Percentiles rank a stretch among this genome's conserved stretches.
phyloP scores from a whole-genome alignment of 2,113 vertebrate genomes.

The human region GRCh38 chr2:161553001-161553500 shows the following conservation, averaged over 20 bases:
- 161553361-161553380: not conserved
- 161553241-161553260: slow-evolving; percentile 2
- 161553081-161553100: not conserved
- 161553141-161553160: slow-evolving; percentile 1
- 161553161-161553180: not conserved
- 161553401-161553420: not conserved
- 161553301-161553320: not conserved
- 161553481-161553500: not conserved
- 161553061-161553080: not conserved
- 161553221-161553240: not conserved
- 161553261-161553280: not conserved
- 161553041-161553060: not conserved
- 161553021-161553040: not conserved
- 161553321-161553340: not conserved
- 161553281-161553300: not conserved
- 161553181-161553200: slow-evolving; percentile 6
- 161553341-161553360: not conserved
- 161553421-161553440: not conserved
- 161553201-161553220: not conserved
- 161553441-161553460: not conserved
- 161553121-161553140: not conserved
- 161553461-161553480: not conserved
- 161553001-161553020: not conserved
- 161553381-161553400: not conserved
- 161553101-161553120: not conserved